A percentile compares a stretch with the other conserved stretches of the same genome.
These are phyloP conservation scores for Galerucella calmariensis DNA, from an alignment of 2,888 invertebrate genomes.

Conservation along the genomic window DNA sequence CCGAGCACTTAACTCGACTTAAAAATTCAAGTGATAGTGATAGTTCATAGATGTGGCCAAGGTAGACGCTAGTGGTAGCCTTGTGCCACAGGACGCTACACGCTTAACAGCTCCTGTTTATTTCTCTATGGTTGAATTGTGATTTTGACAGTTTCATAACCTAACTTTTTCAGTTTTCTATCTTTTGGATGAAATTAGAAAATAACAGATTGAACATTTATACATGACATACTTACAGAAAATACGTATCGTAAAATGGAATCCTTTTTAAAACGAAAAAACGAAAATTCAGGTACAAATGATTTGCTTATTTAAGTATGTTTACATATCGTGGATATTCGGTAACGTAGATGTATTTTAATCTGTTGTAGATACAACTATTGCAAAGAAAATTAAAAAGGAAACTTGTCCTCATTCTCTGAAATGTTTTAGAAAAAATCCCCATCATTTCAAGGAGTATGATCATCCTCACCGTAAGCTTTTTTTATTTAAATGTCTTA, in stretches of 20 bases:
- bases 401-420: constrained; percentile 79
- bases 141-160: neutral
- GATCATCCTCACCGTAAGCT: constrained; percentile 82
- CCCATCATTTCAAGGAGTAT: constrained; percentile 84
- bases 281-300: constrained; percentile 1
- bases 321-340: neutral
- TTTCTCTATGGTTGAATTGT: no score
- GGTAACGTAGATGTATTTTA: neutral
- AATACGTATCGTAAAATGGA: constrained; percentile 16
- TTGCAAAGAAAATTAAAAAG: constrained; percentile 53
- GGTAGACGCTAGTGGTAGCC: no score
- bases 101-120: no score
- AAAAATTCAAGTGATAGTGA: no score
- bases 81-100: no score
- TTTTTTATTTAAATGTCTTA: neutral
- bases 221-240: neutral
- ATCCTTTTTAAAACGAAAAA: constrained; percentile 28
- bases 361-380: neutral
- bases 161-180: neutral
- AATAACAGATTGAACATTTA: neutral
- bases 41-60: no score
- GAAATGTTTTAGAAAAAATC: constrained; percentile 85
- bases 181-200: neutral
- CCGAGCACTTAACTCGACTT: no score
- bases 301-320: neutral